These are phyloP conservation scores for Onchidella celtica DNA, from an alignment of 2,888 invertebrate species.

Conservation along the genomic window DNA sequence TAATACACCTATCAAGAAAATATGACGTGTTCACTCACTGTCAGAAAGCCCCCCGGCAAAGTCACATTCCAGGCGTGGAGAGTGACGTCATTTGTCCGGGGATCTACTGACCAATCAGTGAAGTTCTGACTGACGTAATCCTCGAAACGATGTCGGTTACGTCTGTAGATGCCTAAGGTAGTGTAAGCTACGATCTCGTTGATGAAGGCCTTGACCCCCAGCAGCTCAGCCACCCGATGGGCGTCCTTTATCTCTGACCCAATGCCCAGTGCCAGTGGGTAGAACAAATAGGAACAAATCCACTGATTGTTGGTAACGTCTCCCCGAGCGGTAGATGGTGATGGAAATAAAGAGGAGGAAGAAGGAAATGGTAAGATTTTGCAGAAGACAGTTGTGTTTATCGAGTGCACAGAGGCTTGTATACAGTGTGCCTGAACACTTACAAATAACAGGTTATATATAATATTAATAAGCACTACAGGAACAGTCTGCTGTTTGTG, in stretches of 20 bases:
- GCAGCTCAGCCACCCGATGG: constrained; percentile 88
- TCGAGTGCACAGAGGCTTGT: too few relatives aligned
- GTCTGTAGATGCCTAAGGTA: constrained; percentile 81
- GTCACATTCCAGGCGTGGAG: constrained; percentile 30
- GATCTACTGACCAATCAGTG: constrained; percentile 20
- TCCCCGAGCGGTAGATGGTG: too few relatives aligned
- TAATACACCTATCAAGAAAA: neutral
- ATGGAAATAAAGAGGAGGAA: too few relatives aligned
- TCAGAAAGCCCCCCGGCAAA: constrained; percentile 1
- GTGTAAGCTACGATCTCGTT: constrained; percentile 96
- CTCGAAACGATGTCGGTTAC: constrained; percentile 56
- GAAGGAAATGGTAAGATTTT: too few relatives aligned
- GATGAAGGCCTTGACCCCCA: constrained; percentile 93
- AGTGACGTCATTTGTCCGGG: neutral
- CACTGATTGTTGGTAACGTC: too few relatives aligned
- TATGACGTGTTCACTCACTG: neutral
- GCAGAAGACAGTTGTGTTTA: too few relatives aligned
- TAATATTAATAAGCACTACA: too few relatives aligned
- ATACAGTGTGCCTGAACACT: too few relatives aligned
- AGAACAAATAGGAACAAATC: constrained; percentile 92
- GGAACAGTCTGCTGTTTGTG: too few relatives aligned
- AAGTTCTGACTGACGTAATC: constrained; percentile 44
- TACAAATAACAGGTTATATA: too few relatives aligned
- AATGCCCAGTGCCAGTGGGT: constrained; percentile 94
- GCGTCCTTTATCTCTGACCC: constrained; percentile 86